A percentile compares a stretch with the other conserved stretches of the same genome.
phyloP scores from a whole-genome alignment of 2,888 invertebrate genomes.

The Cantharis flavilabris region DNA sequence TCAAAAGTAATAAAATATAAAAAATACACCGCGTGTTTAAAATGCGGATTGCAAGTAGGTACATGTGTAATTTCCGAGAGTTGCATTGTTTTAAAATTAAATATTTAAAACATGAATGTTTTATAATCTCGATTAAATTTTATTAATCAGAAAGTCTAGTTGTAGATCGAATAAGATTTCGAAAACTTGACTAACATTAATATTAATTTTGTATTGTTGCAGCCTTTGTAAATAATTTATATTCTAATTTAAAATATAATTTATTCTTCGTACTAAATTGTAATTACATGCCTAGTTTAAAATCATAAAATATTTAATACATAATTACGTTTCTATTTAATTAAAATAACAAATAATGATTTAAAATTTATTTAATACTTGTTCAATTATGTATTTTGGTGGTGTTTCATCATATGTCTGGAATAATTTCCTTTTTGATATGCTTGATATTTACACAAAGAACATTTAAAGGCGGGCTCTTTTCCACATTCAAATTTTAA shows the following conservation, averaged over 20 bases:
- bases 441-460: slow-evolving; percentile 50
- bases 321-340: background rate
- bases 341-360: background rate
- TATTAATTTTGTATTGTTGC: background rate
- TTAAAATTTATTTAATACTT: background rate
- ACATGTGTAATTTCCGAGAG: too few species aligned
- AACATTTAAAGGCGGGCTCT: slow-evolving; percentile 58
- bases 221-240: background rate
- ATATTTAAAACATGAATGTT: too few species aligned
- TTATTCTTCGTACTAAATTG: background rate
- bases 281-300: background rate
- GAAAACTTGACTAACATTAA: background rate
- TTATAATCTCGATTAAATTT: too few species aligned
- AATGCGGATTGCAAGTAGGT: too few species aligned
- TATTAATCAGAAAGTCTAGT: background rate
- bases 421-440: background rate
- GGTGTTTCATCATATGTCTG: background rate
- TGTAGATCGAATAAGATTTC: background rate
- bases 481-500: slow-evolving; percentile 45
- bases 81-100: too few species aligned
- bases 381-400: background rate
- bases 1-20: too few species aligned
- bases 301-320: background rate
- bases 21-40: too few species aligned
- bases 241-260: background rate